A percentile compares a stretch with the other conserved stretches of the same genome.
phyloP scores from a whole-genome alignment of 2,113 vertebrate species.

The Vombatus ursinus region DNA sequence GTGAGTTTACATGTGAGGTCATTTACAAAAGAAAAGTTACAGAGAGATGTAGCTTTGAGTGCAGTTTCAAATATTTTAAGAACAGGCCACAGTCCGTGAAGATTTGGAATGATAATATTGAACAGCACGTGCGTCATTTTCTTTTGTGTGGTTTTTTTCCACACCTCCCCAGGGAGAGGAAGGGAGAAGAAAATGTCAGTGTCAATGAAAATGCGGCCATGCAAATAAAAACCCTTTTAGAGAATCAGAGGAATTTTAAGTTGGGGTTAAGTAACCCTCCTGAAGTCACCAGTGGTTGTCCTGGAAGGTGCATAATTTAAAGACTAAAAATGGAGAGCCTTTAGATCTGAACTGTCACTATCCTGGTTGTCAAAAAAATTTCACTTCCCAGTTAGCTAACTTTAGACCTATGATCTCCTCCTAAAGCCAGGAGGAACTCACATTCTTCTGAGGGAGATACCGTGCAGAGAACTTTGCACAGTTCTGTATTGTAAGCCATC shows the following conservation, averaged over 20 bases:
- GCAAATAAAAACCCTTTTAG: slow-evolving; percentile 82
- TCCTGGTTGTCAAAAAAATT: neutral
- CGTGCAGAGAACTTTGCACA: no score
- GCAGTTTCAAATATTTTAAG: slow-evolving; percentile 84
- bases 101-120: slow-evolving; percentile 83
- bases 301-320: slow-evolving; percentile 42
- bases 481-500: no score
- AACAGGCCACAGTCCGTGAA: slow-evolving; percentile 83
- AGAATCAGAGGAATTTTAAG: slow-evolving; percentile 53
- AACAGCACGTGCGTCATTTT: slow-evolving; percentile 85
- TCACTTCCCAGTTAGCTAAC: neutral
- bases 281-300: slow-evolving; percentile 33
- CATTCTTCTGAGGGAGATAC: no score
- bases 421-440: neutral
- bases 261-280: slow-evolving; percentile 50
- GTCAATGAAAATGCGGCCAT: slow-evolving; percentile 79
- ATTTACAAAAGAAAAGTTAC: slow-evolving; percentile 87
- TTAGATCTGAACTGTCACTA: slow-evolving; percentile 27
- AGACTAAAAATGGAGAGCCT: slow-evolving; percentile 42
- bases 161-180: slow-evolving; percentile 49
- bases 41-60: slow-evolving; percentile 87
- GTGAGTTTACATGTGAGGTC: slow-evolving; percentile 86
- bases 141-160: slow-evolving; percentile 62
- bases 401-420: neutral
- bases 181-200: slow-evolving; percentile 73